Base-by-base conservation (phyloP, 2,888 invertebrate species). In the Lasioglossum figueresi region DNA sequence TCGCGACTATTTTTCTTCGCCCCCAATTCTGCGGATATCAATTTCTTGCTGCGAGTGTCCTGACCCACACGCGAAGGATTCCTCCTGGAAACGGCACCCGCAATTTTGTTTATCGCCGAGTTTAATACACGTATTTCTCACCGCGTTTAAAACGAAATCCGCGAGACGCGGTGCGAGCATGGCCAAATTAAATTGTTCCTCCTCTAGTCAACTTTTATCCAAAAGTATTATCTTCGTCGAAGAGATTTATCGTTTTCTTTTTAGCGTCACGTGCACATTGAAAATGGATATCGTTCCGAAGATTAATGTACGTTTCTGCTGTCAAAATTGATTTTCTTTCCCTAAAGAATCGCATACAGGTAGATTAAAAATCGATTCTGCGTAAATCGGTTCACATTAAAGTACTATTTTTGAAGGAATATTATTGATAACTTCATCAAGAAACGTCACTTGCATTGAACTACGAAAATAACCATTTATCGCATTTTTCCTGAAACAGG, bases 121-220 rank as follows among this genome's bases (percentile, higher is more conserved):
- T 63, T 76, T 84, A 83, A 73, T 76, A 75, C 73, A 59, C 79
- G 72, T 76, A 79, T 83, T 83, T 83, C 72, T 84, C 83, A 73
- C 31, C 63, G 31, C 37, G 72, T 66, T 73, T 76, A 79, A 83
- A 79, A 52, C 76, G 72, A 27, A 75, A 79, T 76, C 72, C 72
- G 4, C 59, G 27, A 5, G 59, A 27, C 27, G 12, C 14, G 14
- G 27, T 14, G 27, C 59, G 12, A 59, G 14, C 27, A 5, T 16
- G 31, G 5, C 31, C 16, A n/a, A 63, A 31, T 31, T 31, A n/a
- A 63, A 31, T 31, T 6, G 12, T n/a, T 10, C 68, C 4, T 12
- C 31, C 4, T 23, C 19, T 19, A 34, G 16, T 31, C 34, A 2
- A 8, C 19, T 34, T 34, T 66, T 8, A 34, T 76, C 4, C 59